phyloP scores from a whole-genome alignment of 2,888 invertebrate species.

The Rotaria macrura region DNA sequence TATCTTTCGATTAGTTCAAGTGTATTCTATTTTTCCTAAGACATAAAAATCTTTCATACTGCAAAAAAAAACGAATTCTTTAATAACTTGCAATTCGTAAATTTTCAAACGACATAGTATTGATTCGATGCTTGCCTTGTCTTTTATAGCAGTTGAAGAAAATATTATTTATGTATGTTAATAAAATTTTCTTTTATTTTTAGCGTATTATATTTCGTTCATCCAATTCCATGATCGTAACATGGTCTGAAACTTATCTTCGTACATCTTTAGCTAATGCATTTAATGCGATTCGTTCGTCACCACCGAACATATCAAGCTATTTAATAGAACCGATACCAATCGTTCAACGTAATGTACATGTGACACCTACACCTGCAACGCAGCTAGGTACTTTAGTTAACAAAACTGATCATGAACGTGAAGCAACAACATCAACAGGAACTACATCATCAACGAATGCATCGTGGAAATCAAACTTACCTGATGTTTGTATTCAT shows the following conservation, averaged over 20 bases:
- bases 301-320: not conserved
- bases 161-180: too few species aligned
- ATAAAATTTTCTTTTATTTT: not conserved
- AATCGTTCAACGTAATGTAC: not conserved
- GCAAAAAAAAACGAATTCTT: too few species aligned
- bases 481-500: not conserved
- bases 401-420: not conserved
- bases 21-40: too few species aligned
- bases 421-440: not conserved
- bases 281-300: not conserved
- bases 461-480: not conserved
- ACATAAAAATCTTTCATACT: too few species aligned
- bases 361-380: not conserved
- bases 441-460: not conserved
- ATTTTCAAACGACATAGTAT: too few species aligned
- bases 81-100: too few species aligned
- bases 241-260: conserved; percentile 5
- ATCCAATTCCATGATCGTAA: not conserved
- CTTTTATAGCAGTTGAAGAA: too few species aligned
- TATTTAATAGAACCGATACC: not conserved
- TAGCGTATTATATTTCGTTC: conserved; percentile 14
- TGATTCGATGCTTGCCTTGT: too few species aligned
- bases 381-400: not conserved
- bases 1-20: too few species aligned
- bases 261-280: conserved; percentile 13